Percentiles rank a stretch among this genome's conserved stretches.
Conservation (phyloP, 2,113 vertebrate genomes). For the Melospiza melodia region DNA sequence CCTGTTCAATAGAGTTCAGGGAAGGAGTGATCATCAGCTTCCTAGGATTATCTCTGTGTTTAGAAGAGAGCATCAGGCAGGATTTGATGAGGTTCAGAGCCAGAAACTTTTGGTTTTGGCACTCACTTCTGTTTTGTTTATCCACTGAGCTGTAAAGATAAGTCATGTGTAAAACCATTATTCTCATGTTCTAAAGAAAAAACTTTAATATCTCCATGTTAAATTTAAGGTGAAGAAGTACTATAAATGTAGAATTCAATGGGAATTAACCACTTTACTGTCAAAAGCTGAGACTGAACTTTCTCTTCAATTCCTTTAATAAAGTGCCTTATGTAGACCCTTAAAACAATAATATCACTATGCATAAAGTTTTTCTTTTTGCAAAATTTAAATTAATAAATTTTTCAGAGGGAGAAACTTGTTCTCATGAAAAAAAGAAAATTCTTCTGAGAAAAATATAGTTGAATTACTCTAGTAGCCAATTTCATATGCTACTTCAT, state of each 20-base stretch:
- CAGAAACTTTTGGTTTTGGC: neutral
- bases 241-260: slow-evolving; percentile 39
- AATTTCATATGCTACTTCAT: neutral
- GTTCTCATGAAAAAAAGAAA: neutral
- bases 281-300: slow-evolving; percentile 35
- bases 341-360: neutral
- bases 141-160: slow-evolving; percentile 29
- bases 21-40: slow-evolving; percentile 10
- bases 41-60: slow-evolving; percentile 23
- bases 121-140: slow-evolving; percentile 34
- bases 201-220: neutral
- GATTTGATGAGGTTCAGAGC: slow-evolving; percentile 13
- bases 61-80: slow-evolving; percentile 19
- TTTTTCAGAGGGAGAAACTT: neutral
- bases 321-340: neutral
- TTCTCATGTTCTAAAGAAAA: slow-evolving; percentile 44
- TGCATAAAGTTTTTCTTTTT: neutral
- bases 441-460: neutral
- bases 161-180: slow-evolving; percentile 25
- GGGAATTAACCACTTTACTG: slow-evolving; percentile 67
- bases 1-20: slow-evolving; percentile 7
- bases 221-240: slow-evolving; percentile 45
- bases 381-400: neutral
- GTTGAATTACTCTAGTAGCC: neutral
- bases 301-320: neutral